Evolutionary conservation across 2,113 vertebrate genomes (phyloP).

Genomic region (Stomatorhinus ivindoensis): DNA sequence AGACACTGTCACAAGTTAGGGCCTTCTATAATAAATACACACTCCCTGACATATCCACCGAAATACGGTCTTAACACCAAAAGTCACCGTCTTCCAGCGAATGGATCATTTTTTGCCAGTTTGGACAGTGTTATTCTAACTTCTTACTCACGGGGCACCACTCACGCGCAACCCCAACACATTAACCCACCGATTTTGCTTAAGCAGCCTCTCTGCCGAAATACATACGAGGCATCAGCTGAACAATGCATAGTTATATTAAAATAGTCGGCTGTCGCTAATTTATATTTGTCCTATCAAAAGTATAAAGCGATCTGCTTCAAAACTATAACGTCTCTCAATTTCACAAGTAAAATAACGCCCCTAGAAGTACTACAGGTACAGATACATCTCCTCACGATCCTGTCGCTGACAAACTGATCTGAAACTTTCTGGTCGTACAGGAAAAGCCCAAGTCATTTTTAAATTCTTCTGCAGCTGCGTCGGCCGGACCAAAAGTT

Average conservation of each 20-base stretch:
- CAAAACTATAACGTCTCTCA: background rate
- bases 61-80: background rate
- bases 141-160: background rate
- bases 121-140: background rate
- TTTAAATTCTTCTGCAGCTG: background rate
- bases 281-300: background rate
- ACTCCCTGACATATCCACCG: background rate
- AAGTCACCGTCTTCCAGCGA: background rate
- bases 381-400: background rate
- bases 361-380: background rate
- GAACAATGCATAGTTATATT: background rate
- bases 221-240: background rate
- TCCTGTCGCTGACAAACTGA: background rate
- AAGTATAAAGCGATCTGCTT: background rate
- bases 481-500: background rate
- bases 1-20: background rate
- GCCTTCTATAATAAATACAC: background rate
- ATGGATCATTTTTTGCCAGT: background rate
- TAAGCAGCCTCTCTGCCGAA: background rate
- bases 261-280: background rate
- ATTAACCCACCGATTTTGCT: background rate
- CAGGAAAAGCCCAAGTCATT: background rate
- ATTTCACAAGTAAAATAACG: background rate
- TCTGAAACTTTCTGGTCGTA: background rate
- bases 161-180: background rate